Conservation (phyloP, 2,797 vertebrate genomes). For the Lepus townsendii region DNA sequence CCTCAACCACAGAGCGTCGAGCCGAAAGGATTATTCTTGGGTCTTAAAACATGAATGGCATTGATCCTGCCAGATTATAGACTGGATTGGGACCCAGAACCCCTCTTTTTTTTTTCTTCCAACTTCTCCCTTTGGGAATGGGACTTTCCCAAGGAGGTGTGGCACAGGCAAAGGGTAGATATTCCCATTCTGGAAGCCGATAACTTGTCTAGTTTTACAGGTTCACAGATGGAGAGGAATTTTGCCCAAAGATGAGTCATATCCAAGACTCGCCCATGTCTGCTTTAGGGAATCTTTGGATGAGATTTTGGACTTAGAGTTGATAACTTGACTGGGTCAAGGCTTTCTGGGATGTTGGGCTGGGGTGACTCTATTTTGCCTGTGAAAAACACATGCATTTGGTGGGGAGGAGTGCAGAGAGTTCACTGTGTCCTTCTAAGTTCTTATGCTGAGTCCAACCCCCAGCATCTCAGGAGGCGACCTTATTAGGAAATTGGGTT, state of each 20-base stretch:
- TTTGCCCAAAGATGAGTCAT: slow-evolving; percentile 12
- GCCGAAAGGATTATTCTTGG: neutral
- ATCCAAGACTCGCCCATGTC: neutral
- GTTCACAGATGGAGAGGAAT: slow-evolving; percentile 36
- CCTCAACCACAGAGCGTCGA: neutral
- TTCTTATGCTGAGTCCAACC: neutral
- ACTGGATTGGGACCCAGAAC: neutral
- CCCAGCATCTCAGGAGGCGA: neutral
- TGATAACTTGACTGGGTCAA: slow-evolving; percentile 3
- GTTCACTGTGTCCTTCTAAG: neutral
- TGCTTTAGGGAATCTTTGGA: slow-evolving; percentile 50
- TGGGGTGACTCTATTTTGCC: neutral
- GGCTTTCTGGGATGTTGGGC: neutral
- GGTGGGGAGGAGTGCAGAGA: neutral
- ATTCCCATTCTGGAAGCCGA: neutral
- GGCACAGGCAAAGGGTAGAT: neutral
- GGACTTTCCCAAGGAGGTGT: neutral
- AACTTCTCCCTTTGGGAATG: neutral
- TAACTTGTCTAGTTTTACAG: neutral
- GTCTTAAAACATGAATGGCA: neutral
- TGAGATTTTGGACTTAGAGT: slow-evolving; percentile 19
- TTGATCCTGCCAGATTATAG: neutral
- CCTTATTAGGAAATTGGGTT: slow-evolving; percentile 35
- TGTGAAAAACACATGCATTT: neutral
- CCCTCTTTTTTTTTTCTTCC: neutral